Base-by-base conservation (phyloP, 2,888 invertebrate genomes). In the Minunthozetes semirufus region DNA sequence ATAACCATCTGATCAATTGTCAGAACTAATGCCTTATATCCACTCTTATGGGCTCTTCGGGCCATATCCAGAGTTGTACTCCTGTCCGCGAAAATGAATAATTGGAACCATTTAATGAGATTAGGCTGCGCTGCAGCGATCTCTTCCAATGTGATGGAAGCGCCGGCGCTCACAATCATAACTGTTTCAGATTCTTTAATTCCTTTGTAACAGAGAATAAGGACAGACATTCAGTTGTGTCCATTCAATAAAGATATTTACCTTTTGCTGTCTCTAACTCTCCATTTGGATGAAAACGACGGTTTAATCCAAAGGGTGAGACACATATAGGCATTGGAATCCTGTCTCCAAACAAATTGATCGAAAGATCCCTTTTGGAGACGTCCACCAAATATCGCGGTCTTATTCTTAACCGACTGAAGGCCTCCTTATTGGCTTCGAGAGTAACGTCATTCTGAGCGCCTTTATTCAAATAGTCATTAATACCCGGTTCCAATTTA, bases 111-210 rank as follows among this genome's bases (percentile, higher is more conserved):
- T 82, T 91, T 92, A 22, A 87, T 84, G 0, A 88, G 88, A 17
- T 87, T 82, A 0, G 93, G 92, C 1, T 90, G 90, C 0, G 88
- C 89, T 75, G 85, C 82, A 0, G 92, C 90, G 1, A 95, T 89
- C 82, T 95, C 93, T 83, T 95, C 95, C 73, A 96, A 88, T 59
- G 93, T 92, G 79, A 88, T 89, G 0, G 93, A 95, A 0, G 94
- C 86, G 76, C 94, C 87, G 0, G 94, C 94, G 79, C 94, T 94
- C 73, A 93, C 84, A 27, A 89, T 92, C 81, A 88, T 94, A 77
- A 94, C 86, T 0, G 90, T 89, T 0, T 89, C 89, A 33, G 25
- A 19, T 19, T 53, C 15, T 19, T 53, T 22, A 27, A 61, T 61
- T 25, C 61, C 61, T 61, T 27, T 76, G 13, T 48, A 70, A 68